Percentiles rank a stretch among this genome's conserved stretches.
Conservation (phyloP, 1,140 invertebrate genomes). For the Atta cephalotes region DNA sequence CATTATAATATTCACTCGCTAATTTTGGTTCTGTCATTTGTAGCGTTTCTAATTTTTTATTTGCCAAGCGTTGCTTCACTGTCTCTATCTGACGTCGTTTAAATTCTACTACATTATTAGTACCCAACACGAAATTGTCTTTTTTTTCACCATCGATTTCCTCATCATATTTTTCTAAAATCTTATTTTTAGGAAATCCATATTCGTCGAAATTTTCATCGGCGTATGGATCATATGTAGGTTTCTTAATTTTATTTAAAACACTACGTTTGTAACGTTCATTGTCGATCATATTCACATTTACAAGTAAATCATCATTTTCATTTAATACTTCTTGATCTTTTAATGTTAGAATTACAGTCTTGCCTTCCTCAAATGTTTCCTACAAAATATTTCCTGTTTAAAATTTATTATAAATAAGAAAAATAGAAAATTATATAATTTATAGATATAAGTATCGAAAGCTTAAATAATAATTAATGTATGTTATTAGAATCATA, state of each 20-base stretch:
- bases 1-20: slow-evolving; percentile 96
- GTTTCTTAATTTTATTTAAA: slow-evolving; percentile 94
- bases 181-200: slow-evolving; percentile 90
- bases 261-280: slow-evolving; percentile 96
- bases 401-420: not conserved
- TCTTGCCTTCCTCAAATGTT: slow-evolving; percentile 93
- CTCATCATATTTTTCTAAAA: slow-evolving; percentile 97
- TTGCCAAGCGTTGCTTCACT: slow-evolving; percentile 88
- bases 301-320: slow-evolving; percentile 95
- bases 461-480: slow-evolving; percentile 25
- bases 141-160: slow-evolving; percentile 94
- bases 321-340: slow-evolving; percentile 97
- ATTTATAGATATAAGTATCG: slow-evolving; percentile 12
- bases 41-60: slow-evolving; percentile 92
- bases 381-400: slow-evolving; percentile 82
- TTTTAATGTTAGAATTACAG: slow-evolving; percentile 96
- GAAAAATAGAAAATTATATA: not conserved
- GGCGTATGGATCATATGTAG: slow-evolving; percentile 94
- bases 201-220: slow-evolving; percentile 95
- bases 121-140: slow-evolving; percentile 93
- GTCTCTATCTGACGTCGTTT: slow-evolving; percentile 85
- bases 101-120: slow-evolving; percentile 84
- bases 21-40: slow-evolving; percentile 89
- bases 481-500: not conserved
- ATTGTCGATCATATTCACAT: slow-evolving; percentile 98